Evolutionary conservation across 2,888 invertebrate species (phyloP).

Genomic region (Thera britannica): DNA sequence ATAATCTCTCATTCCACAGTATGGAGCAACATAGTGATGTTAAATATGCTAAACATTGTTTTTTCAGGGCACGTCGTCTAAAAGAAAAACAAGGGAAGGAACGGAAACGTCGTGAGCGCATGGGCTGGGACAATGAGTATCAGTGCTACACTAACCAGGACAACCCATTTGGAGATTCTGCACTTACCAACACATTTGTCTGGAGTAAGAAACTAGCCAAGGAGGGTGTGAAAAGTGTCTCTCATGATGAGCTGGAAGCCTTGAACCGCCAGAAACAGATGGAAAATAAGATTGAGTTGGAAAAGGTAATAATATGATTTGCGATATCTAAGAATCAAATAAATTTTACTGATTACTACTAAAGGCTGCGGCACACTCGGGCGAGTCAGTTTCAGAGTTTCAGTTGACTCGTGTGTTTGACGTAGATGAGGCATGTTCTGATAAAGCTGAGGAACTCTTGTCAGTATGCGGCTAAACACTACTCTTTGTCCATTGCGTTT

Average conservation of each 20-base stretch:
- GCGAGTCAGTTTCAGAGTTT: too few relatives aligned
- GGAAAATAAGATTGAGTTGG: constrained; percentile 95
- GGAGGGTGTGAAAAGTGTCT: constrained; percentile 93
- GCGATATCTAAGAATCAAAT: too few relatives aligned
- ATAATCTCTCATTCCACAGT: too few relatives aligned
- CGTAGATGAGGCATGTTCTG: too few relatives aligned
- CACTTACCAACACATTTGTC: constrained; percentile 96
- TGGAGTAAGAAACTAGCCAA: constrained; percentile 98
- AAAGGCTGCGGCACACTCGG: too few relatives aligned
- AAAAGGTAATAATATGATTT: constrained; percentile 86
- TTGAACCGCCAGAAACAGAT: constrained; percentile 94
- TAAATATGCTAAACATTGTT: neutral
- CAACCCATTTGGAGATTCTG: constrained; percentile 99
- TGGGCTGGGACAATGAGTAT: constrained; percentile 99
- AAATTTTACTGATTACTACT: too few relatives aligned
- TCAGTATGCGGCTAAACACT: too few relatives aligned
- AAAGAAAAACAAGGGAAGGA: constrained; percentile 97
- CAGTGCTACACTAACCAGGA: constrained; percentile 98
- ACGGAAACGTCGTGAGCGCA: constrained; percentile 92
- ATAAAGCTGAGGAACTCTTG: too few relatives aligned
- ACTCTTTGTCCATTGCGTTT: too few relatives aligned
- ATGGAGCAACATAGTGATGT: too few relatives aligned
- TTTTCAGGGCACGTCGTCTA: constrained; percentile 87
- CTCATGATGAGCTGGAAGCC: constrained; percentile 91
- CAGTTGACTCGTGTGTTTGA: too few relatives aligned